Evolutionary conservation across 2,113 vertebrate genomes (phyloP).

Genomic region (Peucedramus taeniatus): DNA sequence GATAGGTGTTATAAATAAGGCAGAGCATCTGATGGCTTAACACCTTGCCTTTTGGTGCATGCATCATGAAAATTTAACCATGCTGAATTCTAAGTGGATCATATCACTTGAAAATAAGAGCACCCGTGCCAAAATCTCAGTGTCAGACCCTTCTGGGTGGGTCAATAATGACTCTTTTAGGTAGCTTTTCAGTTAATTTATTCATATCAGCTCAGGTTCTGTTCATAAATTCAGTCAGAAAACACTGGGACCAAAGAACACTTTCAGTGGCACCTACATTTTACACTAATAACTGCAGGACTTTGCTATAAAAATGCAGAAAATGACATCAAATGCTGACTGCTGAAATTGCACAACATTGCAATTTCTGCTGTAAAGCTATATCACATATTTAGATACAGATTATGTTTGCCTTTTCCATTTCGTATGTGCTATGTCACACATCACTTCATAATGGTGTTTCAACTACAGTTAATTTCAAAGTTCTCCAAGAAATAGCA

Average conservation of each 20-base stretch:
- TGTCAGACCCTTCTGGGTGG: not conserved
- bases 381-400: not conserved
- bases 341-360: not conserved
- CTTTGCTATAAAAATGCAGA: not conserved
- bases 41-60: conserved; percentile 63
- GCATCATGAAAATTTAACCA: conserved; percentile 63
- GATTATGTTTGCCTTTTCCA: not conserved
- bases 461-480: not conserved
- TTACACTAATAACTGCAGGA: not conserved
- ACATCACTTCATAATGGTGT: not conserved
- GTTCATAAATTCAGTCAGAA: conserved; percentile 1
- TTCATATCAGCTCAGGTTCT: not conserved
- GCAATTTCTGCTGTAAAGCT: not conserved
- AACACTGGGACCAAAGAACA: not conserved
- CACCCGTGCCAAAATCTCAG: not conserved
- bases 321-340: not conserved
- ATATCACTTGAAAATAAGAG: not conserved
- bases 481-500: not conserved
- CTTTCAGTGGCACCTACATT: not conserved
- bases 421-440: not conserved
- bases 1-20: conserved; percentile 79
- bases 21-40: conserved; percentile 65
- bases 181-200: conserved; percentile 12
- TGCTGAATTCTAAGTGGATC: not conserved
- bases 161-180: not conserved